These are phyloP conservation scores for Myiagra hebetior DNA, from an alignment of 2,113 vertebrate species.

Conservation along the genomic window DNA sequence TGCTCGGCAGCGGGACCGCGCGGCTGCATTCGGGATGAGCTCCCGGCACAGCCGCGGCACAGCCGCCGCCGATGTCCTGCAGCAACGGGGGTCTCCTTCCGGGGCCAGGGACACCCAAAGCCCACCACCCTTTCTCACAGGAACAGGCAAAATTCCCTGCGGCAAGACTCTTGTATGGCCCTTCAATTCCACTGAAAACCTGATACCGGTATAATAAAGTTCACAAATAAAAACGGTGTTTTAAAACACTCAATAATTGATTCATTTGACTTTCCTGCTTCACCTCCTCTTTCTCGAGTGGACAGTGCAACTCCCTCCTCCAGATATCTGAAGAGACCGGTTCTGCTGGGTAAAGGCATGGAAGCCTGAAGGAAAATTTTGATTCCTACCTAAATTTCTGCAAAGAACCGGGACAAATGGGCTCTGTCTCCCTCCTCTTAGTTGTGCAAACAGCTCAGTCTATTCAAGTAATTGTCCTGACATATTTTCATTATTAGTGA, in stretches of 20 bases:
- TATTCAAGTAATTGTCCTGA: background rate
- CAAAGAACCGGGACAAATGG: background rate
- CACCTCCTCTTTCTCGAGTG: background rate
- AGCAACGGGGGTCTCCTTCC: background rate
- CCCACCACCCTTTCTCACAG: too few species aligned
- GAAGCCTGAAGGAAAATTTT: background rate
- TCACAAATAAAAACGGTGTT: background rate
- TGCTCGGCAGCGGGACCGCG: accelerated
- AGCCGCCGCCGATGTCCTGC: background rate
- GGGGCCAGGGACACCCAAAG: accelerated
- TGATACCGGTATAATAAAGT: background rate
- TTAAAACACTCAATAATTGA: accelerated
- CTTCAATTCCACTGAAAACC: background rate
- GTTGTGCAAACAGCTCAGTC: background rate
- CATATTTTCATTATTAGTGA: background rate
- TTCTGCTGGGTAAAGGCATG: background rate
- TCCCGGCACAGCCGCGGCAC: background rate
- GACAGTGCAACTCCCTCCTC: background rate
- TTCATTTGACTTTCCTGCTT: background rate
- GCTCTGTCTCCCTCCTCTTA: background rate
- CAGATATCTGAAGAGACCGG: background rate
- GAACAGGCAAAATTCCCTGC: accelerated
- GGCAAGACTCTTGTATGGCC: accelerated
- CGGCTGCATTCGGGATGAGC: accelerated
- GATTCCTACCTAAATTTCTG: background rate